Evolutionary conservation across 1,140 invertebrate genomes (phyloP), one percentile per base, ranked within the genome.

Genomic region (Drosophila oshimai): DNA sequence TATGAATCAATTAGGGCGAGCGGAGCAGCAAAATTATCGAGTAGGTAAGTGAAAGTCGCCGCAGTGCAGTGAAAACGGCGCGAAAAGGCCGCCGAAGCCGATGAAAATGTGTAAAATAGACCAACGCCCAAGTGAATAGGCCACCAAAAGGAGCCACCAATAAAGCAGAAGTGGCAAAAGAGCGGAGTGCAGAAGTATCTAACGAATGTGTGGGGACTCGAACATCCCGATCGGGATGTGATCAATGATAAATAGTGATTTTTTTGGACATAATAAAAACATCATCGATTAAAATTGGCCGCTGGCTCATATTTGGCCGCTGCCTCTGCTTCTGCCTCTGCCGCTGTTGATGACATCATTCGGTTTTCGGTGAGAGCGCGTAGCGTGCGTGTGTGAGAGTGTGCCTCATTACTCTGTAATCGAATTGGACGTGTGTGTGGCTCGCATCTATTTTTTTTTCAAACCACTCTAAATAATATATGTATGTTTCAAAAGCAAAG

Each of bases 231-330:
- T 41, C 60, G 57, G 62, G 45, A 50, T 51, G 49, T 34, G 12
- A 51, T n/a, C n/a, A n/a, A n/a, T 20, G 28, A 13, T 34, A 17
- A 49, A 31, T 34, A 60, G 37, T 60, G 17, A 60, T 62, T 57
- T 55, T 57, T 55, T 1, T 7, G n/a, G 24, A 41, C 60, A 61
- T 79, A 84, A 65, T 53, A 72, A 86, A 75, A 86, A 80, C 76
- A 87, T 87, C 81, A 86, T 81, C 76, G 81, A 87, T 86, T 87
- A 87, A 86, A 86, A 80, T 84, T 86, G 75, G 50, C 67, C 74
- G 67, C 76, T 64, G 62, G 45, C 71, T 61, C 57, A 62, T 62
- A 58, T 62, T 79, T 51, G 67, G 39, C 60, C 36, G 13, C 65
- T 26, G 62, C 69, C 24, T 33, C 45, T 33, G 64, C 60, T 49